Base-by-base conservation (phyloP, 1,140 invertebrate species). In the Drosophila insularis region DNA sequence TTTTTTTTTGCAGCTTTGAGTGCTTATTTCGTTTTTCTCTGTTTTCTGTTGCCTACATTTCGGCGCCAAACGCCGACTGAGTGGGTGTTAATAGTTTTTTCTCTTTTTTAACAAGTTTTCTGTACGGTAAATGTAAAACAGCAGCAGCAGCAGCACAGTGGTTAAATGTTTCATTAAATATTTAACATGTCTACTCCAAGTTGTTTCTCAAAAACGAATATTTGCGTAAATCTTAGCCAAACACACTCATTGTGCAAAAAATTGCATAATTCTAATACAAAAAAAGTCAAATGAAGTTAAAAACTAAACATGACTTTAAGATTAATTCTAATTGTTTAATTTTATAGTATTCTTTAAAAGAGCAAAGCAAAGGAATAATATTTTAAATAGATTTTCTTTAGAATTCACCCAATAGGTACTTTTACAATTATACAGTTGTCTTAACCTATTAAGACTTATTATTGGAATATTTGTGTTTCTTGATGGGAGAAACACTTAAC, bases 41-140 rank as follows among this genome's bases (percentile, higher is more conserved):
- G 55, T 71, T 85, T 71, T 67, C 69, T 72, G 79, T 87, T 81
- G 81, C 81, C 82, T 86, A 81, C 81, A 75, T 78, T 81, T 72
- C 70, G 46, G 81, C 56, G 74, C 39, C n/a, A 8, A 23, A 17
- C 66, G 59, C 40, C 23, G 43, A 35, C 17, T 31, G 46, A 31
- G 19, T 67, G 17, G 27, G n/a, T 31, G 32, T 32, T 67, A 14
- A 54, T 60, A 50, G 60, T 21, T 39, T 56, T 71, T 76, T 70
- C 59, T 74, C 11, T 37, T 37, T 37, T 35, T 35, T 35, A 35
- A 11, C 7, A 35, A 11, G 8, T 8, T 35, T 35, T 35, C 32
- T 37, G 35, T 50, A 50, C 43, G 43, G 43, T 50, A 21, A 21
- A 50, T 50, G 17, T 50, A 50, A 50, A 50, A 1, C 32, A 35